Conservation (phyloP, 2,113 vertebrate genomes). For the Catharus minimus region DNA sequence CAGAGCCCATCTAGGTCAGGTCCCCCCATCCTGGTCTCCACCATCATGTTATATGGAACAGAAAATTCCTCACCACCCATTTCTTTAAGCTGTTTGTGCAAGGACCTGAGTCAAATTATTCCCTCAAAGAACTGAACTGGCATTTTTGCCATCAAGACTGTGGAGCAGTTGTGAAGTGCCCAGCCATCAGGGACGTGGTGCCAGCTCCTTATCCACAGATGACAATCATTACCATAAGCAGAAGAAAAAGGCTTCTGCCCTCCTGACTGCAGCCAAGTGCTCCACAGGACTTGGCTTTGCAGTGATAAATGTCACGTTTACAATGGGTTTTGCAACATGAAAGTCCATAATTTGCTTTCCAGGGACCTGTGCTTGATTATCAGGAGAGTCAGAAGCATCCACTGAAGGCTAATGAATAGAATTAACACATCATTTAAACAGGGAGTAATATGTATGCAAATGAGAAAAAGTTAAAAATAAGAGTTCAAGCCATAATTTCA, state of each 20-base stretch:
- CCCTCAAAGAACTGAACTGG: neutral
- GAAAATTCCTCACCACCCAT: neutral
- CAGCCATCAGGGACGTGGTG: neutral
- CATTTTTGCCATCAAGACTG: neutral
- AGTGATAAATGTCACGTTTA: constrained; percentile 58
- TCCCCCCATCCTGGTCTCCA: neutral
- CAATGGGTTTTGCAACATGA: constrained; percentile 26
- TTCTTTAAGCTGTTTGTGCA: neutral
- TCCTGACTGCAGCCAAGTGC: constrained; percentile 30
- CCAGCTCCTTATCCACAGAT: constrained; percentile 35
- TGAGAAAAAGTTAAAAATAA: constrained; percentile 63
- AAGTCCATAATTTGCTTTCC: constrained; percentile 61
- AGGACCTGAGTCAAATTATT: neutral
- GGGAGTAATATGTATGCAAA: constrained; percentile 71
- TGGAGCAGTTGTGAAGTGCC: neutral
- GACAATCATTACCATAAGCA: neutral
- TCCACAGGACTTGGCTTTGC: constrained; percentile 11
- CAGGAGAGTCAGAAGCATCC: constrained; percentile 54
- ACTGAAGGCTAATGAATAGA: constrained; percentile 66
- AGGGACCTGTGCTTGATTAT: constrained; percentile 57
- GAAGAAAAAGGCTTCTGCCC: constrained; percentile 23
- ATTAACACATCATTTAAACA: constrained; percentile 73
- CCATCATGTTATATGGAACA: fast-evolving
- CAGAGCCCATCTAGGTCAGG: neutral
- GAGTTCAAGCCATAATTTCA: constrained; percentile 56